These are phyloP conservation scores for Thripadectes ignobilis DNA, from an alignment of 2,797 vertebrate genomes.

Conservation along the genomic window DNA sequence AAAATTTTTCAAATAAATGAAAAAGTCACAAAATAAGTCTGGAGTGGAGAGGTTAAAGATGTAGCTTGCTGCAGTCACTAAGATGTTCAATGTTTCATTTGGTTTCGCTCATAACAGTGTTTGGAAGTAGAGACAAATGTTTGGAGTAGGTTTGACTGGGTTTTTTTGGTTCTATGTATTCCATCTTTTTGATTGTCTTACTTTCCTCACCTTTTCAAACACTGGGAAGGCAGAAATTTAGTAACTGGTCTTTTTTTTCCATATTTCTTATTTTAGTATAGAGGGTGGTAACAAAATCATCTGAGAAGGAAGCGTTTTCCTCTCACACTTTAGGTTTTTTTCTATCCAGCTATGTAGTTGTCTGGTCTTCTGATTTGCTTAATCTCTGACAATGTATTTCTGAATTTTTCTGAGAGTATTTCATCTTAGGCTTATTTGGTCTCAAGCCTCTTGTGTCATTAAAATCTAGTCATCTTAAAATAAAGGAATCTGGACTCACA, in stretches of 20 bases:
- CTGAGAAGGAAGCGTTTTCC: not conserved
- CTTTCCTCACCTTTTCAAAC: not conserved
- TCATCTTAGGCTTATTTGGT: not conserved
- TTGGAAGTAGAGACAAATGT: not conserved
- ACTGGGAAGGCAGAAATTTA: not conserved
- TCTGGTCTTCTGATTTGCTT: not conserved
- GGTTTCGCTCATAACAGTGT: not conserved
- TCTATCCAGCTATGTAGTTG: not conserved
- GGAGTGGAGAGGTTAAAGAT: not conserved
- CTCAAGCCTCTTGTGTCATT: not conserved
- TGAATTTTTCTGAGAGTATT: not conserved
- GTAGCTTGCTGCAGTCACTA: not conserved
- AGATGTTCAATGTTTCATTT: accelerated
- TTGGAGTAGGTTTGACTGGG: not conserved
- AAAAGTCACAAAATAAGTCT: not conserved
- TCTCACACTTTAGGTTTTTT: not conserved
- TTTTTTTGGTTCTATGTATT: not conserved
- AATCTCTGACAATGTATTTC: not conserved
- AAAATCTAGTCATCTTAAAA: not conserved
- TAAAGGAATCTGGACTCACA: not conserved
- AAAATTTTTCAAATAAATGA: not conserved
- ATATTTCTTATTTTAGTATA: not conserved
- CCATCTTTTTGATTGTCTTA: not conserved
- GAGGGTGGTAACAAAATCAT: not conserved
- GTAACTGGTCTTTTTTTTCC: not conserved